Evolutionary conservation across 2,113 vertebrate species (phyloP).

Genomic region (Phoenicopterus ruber): DNA sequence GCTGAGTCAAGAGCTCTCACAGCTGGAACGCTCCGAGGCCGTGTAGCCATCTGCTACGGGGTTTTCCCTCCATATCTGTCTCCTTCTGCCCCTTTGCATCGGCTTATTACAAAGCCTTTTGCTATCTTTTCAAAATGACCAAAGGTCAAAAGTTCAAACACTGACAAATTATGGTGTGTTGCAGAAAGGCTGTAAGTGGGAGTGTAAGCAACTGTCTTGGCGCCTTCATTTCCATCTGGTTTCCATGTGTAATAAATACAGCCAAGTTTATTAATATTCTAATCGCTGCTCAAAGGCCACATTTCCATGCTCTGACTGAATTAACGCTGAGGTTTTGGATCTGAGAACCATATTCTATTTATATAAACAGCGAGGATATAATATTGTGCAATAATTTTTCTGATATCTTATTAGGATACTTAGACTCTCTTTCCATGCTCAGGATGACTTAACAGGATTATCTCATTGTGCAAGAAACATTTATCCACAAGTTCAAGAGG

Average conservation of each 20-base stretch:
- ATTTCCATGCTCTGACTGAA: not conserved
- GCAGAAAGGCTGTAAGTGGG: not conserved
- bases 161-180: not conserved
- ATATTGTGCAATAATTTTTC: not conserved
- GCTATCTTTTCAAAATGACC: not conserved
- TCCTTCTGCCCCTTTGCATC: not conserved
- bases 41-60: not conserved
- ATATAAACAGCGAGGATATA: not conserved
- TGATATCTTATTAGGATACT: not conserved
- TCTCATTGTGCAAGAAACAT: slow-evolving; percentile 7
- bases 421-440: not conserved
- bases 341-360: not conserved
- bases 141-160: not conserved
- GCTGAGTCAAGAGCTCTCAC: not conserved
- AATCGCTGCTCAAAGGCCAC: not conserved
- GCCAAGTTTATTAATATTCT: not conserved
- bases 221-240: not conserved
- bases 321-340: not conserved
- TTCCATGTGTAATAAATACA: not conserved
- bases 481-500: not conserved
- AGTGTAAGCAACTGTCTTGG: not conserved
- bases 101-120: not conserved
- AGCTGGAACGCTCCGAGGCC: not conserved
- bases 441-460: slow-evolving; percentile 25
- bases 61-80: not conserved